Conservation (phyloP, 2,113 vertebrate genomes). For the Microtus oregoni region DNA sequence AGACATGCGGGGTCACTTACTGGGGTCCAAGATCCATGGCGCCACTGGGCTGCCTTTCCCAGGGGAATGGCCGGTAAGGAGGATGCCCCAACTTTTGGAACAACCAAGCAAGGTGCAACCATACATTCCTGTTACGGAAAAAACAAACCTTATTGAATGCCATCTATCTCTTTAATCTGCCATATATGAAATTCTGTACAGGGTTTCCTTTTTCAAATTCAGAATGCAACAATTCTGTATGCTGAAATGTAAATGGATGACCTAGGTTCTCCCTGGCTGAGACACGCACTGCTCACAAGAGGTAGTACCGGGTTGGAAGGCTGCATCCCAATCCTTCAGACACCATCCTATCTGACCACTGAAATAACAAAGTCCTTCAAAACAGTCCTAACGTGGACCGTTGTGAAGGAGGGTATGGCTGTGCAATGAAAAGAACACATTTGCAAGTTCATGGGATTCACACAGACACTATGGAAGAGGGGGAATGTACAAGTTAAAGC, state of each 20-base stretch:
- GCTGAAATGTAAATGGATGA: background rate
- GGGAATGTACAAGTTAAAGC: background rate
- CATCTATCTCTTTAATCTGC: background rate
- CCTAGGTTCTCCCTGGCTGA: background rate
- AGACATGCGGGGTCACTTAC: constrained; percentile 86
- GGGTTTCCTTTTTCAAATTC: background rate
- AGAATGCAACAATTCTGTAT: background rate
- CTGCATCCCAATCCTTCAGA: background rate
- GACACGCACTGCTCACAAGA: background rate
- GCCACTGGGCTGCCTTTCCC: constrained; percentile 91
- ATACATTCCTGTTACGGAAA: constrained; percentile 91
- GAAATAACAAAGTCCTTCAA: constrained; percentile 14
- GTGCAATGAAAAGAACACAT: background rate
- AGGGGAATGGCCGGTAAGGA: constrained; percentile 85
- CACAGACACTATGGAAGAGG: background rate
- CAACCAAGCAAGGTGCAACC: constrained; percentile 88
- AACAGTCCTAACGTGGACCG: background rate
- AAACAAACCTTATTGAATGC: background rate
- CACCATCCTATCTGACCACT: background rate
- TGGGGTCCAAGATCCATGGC: constrained; percentile 97
- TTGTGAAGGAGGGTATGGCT: background rate
- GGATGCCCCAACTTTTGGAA: constrained; percentile 86
- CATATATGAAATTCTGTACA: background rate
- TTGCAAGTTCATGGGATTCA: background rate
- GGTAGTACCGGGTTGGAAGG: background rate